Evolutionary conservation across 2,113 vertebrate genomes (phyloP).

Genomic region (Oncorhynchus clarkii): DNA sequence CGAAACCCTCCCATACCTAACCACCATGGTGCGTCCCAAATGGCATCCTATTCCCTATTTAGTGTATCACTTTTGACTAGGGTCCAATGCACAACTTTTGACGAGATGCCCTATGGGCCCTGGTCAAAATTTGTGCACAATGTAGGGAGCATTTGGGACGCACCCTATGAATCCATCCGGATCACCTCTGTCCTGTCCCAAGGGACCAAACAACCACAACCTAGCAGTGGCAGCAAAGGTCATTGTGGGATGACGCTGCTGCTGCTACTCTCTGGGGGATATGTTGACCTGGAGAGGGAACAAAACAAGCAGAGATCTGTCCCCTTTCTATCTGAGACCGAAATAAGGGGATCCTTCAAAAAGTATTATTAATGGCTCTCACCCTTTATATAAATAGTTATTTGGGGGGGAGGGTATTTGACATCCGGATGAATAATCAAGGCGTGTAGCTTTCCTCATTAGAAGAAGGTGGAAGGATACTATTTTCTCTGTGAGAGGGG

Average conservation of each 20-base stretch:
- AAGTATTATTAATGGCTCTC: conserved; percentile 24
- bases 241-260: background rate
- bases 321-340: background rate
- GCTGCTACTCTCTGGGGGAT: background rate
- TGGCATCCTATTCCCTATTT: too few species aligned
- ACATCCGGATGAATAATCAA: background rate
- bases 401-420: conserved; percentile 6
- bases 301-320: background rate
- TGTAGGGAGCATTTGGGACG: background rate
- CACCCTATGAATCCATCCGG: background rate
- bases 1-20: conserved; percentile 5
- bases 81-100: too few species aligned
- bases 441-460: conserved; percentile 17
- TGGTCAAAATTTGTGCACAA: too few species aligned
- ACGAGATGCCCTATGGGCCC: too few species aligned
- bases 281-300: background rate
- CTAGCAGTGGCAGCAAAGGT: conserved; percentile 13
- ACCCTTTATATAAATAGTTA: conserved; percentile 19
- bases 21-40: background rate
- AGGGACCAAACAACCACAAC: background rate
- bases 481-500: conserved; percentile 16
- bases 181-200: background rate
- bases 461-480: conserved; percentile 12
- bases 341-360: conserved; percentile 2
- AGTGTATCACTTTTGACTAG: too few species aligned